phyloP scores from a whole-genome alignment of 1,140 invertebrate genomes.

The Pogonomyrmex barbatus region DNA sequence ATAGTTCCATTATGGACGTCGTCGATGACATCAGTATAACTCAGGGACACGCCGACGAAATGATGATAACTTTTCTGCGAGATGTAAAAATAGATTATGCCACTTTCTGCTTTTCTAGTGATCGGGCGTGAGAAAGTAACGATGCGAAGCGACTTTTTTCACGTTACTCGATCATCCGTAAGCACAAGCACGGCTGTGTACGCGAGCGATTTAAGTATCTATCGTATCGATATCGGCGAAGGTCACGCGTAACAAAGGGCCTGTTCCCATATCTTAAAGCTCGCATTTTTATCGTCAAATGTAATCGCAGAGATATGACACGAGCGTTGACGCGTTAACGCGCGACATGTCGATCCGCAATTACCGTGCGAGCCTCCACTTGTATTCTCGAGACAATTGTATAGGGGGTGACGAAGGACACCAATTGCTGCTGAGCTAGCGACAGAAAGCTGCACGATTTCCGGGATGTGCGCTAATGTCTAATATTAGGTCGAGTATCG shows the following conservation, averaged over 20 bases:
- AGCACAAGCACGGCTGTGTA: no score
- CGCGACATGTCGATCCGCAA: conserved; percentile 73
- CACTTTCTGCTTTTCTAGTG: background rate
- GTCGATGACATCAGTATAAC: conserved; percentile 23
- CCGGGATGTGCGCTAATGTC: conserved; percentile 67
- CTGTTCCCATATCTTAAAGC: conserved; percentile 63
- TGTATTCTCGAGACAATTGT: conserved; percentile 75
- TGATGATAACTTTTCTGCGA: conserved; percentile 4
- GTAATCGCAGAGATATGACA: conserved; percentile 42
- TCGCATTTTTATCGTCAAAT: conserved; percentile 49
- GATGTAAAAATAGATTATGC: conserved; percentile 7
- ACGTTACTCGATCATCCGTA: background rate
- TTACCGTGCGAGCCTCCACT: conserved; percentile 77
- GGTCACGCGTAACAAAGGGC: background rate
- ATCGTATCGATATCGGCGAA: conserved; percentile 22
- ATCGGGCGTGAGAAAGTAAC: background rate
- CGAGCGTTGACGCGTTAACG: conserved; percentile 67
- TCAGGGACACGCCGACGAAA: conserved; percentile 31
- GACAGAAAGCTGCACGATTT: conserved; percentile 71
- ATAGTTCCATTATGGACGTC: background rate
- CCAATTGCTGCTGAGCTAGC: conserved; percentile 67
- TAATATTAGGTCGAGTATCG: conserved; percentile 56
- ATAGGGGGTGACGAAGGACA: conserved; percentile 72
- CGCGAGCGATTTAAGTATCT: background rate
- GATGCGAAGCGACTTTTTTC: background rate